These are phyloP conservation scores for Sabatieria punctata DNA, from an alignment of 2,888 invertebrate species.

Conservation along the genomic window DNA sequence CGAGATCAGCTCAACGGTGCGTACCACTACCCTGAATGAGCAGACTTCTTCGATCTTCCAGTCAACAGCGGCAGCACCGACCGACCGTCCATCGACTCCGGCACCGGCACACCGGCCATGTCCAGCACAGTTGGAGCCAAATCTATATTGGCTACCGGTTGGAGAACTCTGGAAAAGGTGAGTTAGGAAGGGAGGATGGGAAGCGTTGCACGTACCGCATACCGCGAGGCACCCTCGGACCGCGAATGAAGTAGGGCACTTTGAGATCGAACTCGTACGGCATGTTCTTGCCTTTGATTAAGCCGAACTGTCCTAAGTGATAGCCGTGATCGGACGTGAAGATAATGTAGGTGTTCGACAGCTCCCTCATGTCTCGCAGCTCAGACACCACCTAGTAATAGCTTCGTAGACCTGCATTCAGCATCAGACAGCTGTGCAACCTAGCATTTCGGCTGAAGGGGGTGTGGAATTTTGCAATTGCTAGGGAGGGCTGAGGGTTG, in stretches of 20 bases:
- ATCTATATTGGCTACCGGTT: constrained; percentile 84
- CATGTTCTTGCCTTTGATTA: constrained; percentile 91
- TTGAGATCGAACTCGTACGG: constrained; percentile 94
- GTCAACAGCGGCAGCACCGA: constrained; percentile 48
- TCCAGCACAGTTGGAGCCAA: constrained; percentile 89
- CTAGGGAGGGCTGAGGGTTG: too few relatives aligned
- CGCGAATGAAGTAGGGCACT: constrained; percentile 81
- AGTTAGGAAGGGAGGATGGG: background rate
- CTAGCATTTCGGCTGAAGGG: too few relatives aligned
- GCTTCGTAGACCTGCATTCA: too few relatives aligned
- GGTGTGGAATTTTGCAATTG: too few relatives aligned
- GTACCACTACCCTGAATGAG: too few relatives aligned
- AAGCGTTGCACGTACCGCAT: constrained; percentile 26
- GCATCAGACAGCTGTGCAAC: too few relatives aligned
- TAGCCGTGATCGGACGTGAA: constrained; percentile 98
- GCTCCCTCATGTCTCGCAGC: constrained; percentile 51
- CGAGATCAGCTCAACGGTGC: too few relatives aligned
- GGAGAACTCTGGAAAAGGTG: constrained; percentile 50
- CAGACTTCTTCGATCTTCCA: too few relatives aligned
- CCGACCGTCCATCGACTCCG: constrained; percentile 81
- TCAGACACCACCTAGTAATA: constrained; percentile 40
- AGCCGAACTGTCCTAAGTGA: constrained; percentile 74
- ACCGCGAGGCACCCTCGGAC: constrained; percentile 51
- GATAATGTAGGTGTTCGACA: constrained; percentile 85
- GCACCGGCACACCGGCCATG: constrained; percentile 69